Base-by-base conservation (phyloP, 2,888 invertebrate genomes). In the Zelleria hepariella region DNA sequence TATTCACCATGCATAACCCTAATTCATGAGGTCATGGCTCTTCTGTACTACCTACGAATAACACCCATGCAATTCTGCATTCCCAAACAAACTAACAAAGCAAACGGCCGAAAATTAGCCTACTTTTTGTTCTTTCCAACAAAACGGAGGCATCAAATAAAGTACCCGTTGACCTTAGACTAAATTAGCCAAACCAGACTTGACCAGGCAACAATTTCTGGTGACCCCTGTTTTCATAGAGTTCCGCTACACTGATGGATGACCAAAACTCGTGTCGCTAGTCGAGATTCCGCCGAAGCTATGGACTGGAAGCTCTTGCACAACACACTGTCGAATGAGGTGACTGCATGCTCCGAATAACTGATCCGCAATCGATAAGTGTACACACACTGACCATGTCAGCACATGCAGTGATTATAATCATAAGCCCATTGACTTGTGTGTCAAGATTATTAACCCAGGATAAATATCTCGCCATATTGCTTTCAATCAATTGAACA, bases 261-360 rank as follows among this genome's bases (percentile, higher is more conserved):
- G 10, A 42, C 32, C 32, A 42, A 42, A 15, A 42, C 6, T 42
- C 15, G 15, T 15, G 15, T 42, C 32, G 32, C 2, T 42, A 42
- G 49, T n/a, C 53, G 25, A 62, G 62, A 66, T 66, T 67, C 66
- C 65, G 26, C 21, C 42, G 61, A 65, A 61, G 66, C 62, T 64
- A 62, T 56, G 58, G 60, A 58, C 61, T 66, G 62, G 62, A 60
- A 64, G 66, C 63, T n/a, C 53, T 23, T 53, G 53, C n/a, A n/a
- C 53, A 23, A 53, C 53, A 5, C 8, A 53, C 24, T 24, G n/a
- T 24, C 5, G 53, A 24, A 23, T 20, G 23, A 51, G 24, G 8
- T 53, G 24, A 23, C 51, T 20, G 51, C 53, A 24, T 24, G 24
- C n/a, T 15, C 24, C n/a, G 53, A 23, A n/a, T 24, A 53, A 53